These are phyloP conservation scores for chimpanzee (Pan troglodytes) DNA, from an alignment of 2,113 vertebrate genomes.

Conservation along the genomic window NHGRI_mPanTro3-v2.1_pri NC_072410.2:10524001-10524500, in stretches of 20 bases:
- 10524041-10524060: neutral
- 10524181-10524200: neutral
- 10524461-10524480: neutral
- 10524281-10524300: slow-evolving; percentile 88
- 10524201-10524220: neutral
- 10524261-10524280: slow-evolving; percentile 81
- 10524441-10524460: neutral
- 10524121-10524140: slow-evolving; percentile 6
- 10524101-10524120: neutral
- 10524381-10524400: slow-evolving; percentile 88
- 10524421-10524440: neutral
- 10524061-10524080: neutral
- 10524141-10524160: neutral
- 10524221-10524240: neutral
- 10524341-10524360: slow-evolving; percentile 85
- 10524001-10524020: too few relatives aligned
- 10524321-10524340: slow-evolving; percentile 92
- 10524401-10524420: slow-evolving; percentile 83
- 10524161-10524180: neutral
- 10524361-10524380: slow-evolving; percentile 87
- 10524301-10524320: slow-evolving; percentile 93
- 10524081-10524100: neutral
- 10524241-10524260: slow-evolving; percentile 83
- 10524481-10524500: neutral
- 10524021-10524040: neutral